Evolutionary conservation across 35 echinoderm and acorn worm genomes (phyloP), one percentile per base, ranked within the genome.

Genomic region (Ophiothrix spiculata): DNA sequence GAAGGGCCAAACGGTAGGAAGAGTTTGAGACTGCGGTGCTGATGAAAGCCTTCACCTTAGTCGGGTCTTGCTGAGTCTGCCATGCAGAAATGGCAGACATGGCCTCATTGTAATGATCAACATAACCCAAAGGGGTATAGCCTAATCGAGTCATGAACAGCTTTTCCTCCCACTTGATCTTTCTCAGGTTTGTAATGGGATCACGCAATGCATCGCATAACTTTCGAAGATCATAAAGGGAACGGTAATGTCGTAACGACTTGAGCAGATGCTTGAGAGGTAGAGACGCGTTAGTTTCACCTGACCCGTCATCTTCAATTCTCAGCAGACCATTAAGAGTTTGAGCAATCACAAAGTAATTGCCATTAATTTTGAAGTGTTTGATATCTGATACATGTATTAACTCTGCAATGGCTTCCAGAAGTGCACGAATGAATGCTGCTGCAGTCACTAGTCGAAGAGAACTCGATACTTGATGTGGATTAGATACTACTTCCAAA

Each of bases 111-210:
- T 78, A 78, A 34, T 34, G 33, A 78, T 78, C 76, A 35, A 78
- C 76, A 78, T 78, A 78, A 2, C 3, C 36, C 38, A 78, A 3
- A 1, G 76, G 76, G 1, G 16, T 34, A 34, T 78, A 78, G 32
- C 76, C 76, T 10, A 78, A 4, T n/a, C 76, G 76, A 6, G 76
- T 34, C 3, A 4, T 78, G 76, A 78, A 78, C 76, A 78, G 76
- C 32, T 36, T 36, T 31, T 78, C 32, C 38, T 78, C 29, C 76
- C 76, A 78, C 6, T 78, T n/a, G 38, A 78, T 78, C 25, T 78
- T 78, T 28, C 6, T 35, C 76, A 78, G 76, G 76, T 78, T 78
- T n/a, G 76, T 78, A 78, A 78, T 78, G 21, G 76, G 76, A 36
- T 78, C 76, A 34, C 29, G 1, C 4, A 78, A 34, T 31, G 10